Percentiles rank a stretch among this genome's conserved stretches.
These are phyloP conservation scores for Ceratina australensis DNA, from an alignment of 1,140 invertebrate genomes.

Conservation along the genomic window DNA sequence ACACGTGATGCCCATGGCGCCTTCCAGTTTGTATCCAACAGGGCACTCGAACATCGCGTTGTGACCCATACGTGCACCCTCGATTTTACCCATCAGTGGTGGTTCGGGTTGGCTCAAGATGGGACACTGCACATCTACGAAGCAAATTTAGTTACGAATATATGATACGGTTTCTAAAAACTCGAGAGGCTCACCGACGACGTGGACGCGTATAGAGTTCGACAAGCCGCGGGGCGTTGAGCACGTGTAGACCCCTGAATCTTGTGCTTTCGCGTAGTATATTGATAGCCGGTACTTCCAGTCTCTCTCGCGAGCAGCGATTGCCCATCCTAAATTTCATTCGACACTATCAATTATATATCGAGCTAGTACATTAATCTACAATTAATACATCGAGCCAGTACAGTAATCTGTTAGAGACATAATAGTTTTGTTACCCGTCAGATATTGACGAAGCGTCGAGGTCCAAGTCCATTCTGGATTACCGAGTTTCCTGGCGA, in stretches of 20 bases:
- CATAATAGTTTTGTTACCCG: conserved; percentile 80
- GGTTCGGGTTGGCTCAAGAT: conserved; percentile 75
- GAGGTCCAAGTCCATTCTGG: conserved; percentile 95
- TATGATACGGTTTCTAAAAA: not conserved
- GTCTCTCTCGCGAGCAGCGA: conserved; percentile 86
- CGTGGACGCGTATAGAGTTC: conserved; percentile 88
- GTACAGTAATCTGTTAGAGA: no score
- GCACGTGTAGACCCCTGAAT: conserved; percentile 91
- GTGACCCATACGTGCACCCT: conserved; percentile 86
- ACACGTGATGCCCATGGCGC: conserved; percentile 85
- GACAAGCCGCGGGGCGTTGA: conserved; percentile 88
- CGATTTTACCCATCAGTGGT: conserved; percentile 81
- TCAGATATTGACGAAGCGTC: conserved; percentile 86
- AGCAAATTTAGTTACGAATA: not conserved
- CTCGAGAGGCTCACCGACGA: conserved; percentile 83
- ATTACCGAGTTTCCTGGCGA: conserved; percentile 85
- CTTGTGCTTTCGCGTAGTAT: conserved; percentile 89
- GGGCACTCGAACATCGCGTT: conserved; percentile 85
- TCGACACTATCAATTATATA: no score
- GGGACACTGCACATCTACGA: conserved; percentile 83
- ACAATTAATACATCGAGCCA: no score
- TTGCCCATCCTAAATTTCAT: conserved; percentile 86
- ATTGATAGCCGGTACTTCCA: conserved; percentile 91
- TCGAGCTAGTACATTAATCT: no score
- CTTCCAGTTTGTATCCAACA: conserved; percentile 85